Evolutionary conservation across 2,797 vertebrate genomes (phyloP).

Genomic region (Poecilia picta): DNA sequence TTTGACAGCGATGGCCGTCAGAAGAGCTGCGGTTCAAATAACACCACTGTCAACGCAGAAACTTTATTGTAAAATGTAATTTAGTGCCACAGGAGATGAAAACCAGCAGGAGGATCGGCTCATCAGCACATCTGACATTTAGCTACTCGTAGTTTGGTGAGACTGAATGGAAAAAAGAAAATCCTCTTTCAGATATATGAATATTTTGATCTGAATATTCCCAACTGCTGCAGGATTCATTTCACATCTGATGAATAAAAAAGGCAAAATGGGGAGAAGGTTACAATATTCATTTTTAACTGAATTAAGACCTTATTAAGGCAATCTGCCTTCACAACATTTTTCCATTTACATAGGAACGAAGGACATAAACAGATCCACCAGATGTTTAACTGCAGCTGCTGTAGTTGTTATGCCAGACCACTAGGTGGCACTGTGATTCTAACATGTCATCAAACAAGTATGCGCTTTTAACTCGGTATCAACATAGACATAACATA

Average conservation of each 20-base stretch:
- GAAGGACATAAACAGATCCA: too few species aligned
- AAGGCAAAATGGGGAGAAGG: neutral
- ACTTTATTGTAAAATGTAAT: constrained; percentile 9
- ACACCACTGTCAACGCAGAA: constrained; percentile 9
- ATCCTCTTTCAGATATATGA: neutral
- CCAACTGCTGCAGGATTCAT: neutral
- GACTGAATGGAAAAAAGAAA: neutral
- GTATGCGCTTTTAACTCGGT: too few species aligned
- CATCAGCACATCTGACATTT: neutral
- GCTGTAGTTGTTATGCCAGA: too few species aligned
- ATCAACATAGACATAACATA: too few species aligned
- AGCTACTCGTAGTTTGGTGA: neutral
- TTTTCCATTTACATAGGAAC: too few species aligned
- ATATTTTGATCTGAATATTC: neutral
- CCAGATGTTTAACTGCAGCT: too few species aligned
- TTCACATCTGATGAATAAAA: neutral
- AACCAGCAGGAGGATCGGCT: neutral
- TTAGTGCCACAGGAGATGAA: neutral
- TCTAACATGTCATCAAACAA: too few species aligned
- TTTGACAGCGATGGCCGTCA: constrained; percentile 31
- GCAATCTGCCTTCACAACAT: too few species aligned
- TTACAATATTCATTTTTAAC: neutral
- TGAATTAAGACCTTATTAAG: neutral
- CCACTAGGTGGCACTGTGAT: too few species aligned
- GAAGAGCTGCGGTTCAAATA: constrained; percentile 7